A percentile compares a stretch with the other conserved stretches of the same genome.
These are phyloP conservation scores for Tachysurus vachellii DNA, from an alignment of 2,113 vertebrate genomes.

Conservation along the genomic window DNA sequence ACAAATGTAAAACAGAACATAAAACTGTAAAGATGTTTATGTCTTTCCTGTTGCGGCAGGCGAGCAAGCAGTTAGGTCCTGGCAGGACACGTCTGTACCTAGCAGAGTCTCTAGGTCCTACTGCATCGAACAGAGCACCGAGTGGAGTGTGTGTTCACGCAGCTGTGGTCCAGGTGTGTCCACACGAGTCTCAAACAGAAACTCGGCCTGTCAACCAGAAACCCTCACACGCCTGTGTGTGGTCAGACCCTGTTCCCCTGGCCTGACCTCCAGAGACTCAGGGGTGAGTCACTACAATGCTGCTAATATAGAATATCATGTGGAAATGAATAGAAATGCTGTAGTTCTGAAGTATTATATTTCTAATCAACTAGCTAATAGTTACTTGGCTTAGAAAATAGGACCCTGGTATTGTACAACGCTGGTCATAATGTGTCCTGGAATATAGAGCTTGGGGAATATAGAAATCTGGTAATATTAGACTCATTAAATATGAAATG, in stretches of 20 bases:
- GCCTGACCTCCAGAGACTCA: conserved; percentile 22
- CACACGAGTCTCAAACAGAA: conserved; percentile 86
- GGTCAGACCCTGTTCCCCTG: conserved; percentile 72
- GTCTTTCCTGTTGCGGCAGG: conserved; percentile 46
- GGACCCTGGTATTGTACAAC: background rate
- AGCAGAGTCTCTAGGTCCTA: conserved; percentile 4
- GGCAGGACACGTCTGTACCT: background rate
- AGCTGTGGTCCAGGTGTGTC: conserved; percentile 86
- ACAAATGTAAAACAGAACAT: background rate
- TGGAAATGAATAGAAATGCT: background rate
- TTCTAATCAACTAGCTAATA: background rate
- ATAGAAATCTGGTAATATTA: background rate
- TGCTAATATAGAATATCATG: background rate
- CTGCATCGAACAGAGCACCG: conserved; percentile 79
- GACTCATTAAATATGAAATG: too few relatives aligned
- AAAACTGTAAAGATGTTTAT: background rate
- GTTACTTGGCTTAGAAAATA: background rate
- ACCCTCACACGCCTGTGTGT: conserved; percentile 81
- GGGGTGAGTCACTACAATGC: conserved; percentile 56
- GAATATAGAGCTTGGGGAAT: background rate
- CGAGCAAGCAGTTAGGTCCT: conserved; percentile 42
- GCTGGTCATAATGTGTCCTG: background rate
- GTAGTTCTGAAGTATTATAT: background rate
- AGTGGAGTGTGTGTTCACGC: conserved; percentile 86
- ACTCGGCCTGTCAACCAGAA: conserved; percentile 82